phyloP scores from a whole-genome alignment of 2,888 invertebrate species.

The Drosophila conformis region DNA sequence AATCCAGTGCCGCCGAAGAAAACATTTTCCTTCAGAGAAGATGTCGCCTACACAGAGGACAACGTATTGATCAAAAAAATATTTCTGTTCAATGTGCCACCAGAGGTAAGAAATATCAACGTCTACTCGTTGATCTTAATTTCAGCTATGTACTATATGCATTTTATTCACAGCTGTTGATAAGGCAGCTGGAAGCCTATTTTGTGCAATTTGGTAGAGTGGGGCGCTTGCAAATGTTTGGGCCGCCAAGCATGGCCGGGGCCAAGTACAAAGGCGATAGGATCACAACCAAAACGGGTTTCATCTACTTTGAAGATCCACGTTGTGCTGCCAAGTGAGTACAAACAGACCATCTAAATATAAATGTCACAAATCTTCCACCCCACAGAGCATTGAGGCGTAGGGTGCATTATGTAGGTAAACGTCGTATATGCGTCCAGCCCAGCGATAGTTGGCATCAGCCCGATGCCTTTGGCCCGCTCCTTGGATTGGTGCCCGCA shows the following conservation, averaged over 20 bases:
- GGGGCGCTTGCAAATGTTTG: constrained; percentile 25
- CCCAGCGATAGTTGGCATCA: constrained; percentile 68
- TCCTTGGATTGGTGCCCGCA: neutral
- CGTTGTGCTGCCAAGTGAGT: constrained; percentile 52
- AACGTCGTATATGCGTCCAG: constrained; percentile 30
- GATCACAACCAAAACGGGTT: constrained; percentile 20
- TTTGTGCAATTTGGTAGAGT: constrained; percentile 46
- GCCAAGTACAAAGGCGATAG: neutral
- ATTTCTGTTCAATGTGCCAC: constrained; percentile 34
- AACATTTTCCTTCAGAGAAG: constrained; percentile 35
- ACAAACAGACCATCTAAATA: neutral
- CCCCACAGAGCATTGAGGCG: constrained; percentile 27
- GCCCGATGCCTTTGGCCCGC: constrained; percentile 38
- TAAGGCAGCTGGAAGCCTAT: constrained; percentile 9
- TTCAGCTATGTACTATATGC: neutral
- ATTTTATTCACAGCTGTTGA: constrained; percentile 31
- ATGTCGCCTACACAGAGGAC: constrained; percentile 57
- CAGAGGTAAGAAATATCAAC: constrained; percentile 23
- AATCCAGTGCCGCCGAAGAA: neutral
- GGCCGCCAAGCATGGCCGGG: neutral
- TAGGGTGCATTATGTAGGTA: constrained; percentile 28
- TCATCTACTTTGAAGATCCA: constrained; percentile 32
- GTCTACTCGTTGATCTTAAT: neutral
- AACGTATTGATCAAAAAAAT: constrained; percentile 50
- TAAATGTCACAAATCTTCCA: neutral